These are phyloP conservation scores for Prionailurus viverrinus DNA, from an alignment of 2,113 vertebrate genomes.

Conservation along the genomic window DNA sequence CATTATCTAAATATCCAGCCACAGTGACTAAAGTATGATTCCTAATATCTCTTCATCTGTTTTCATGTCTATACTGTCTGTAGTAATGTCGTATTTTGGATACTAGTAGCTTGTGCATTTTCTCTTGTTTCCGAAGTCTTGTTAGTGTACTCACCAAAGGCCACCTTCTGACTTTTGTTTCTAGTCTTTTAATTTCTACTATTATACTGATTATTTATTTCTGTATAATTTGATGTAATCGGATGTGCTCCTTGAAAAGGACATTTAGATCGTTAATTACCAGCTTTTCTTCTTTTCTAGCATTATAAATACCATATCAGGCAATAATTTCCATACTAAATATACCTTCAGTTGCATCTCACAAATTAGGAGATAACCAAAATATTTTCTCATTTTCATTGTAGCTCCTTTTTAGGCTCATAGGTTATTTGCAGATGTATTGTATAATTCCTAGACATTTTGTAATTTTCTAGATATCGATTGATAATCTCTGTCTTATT, in stretches of 20 bases:
- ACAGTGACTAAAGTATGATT: not conserved
- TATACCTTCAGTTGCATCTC: too few relatives aligned
- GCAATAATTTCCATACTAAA: not conserved
- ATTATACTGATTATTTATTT: not conserved
- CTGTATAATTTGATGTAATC: not conserved
- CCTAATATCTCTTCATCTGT: not conserved
- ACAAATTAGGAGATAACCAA: not conserved
- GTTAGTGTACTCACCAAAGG: not conserved
- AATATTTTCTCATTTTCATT: not conserved
- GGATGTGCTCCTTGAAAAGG: not conserved
- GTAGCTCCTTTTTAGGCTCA: not conserved
- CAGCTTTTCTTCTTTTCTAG: not conserved
- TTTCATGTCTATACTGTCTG: fast-evolving
- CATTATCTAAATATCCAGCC: not conserved
- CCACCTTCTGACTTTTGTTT: not conserved
- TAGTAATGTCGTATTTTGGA: not conserved
- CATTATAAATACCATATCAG: not conserved
- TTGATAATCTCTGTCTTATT: not conserved
- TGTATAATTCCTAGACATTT: not conserved
- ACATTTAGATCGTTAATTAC: not conserved
- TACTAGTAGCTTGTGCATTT: not conserved
- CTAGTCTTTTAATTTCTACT: not conserved
- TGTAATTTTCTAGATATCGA: not conserved
- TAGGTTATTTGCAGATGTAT: not conserved
- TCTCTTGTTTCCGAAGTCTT: not conserved